Conservation (phyloP, 2,888 invertebrate species). For the Chrysolina oricalcia region DNA sequence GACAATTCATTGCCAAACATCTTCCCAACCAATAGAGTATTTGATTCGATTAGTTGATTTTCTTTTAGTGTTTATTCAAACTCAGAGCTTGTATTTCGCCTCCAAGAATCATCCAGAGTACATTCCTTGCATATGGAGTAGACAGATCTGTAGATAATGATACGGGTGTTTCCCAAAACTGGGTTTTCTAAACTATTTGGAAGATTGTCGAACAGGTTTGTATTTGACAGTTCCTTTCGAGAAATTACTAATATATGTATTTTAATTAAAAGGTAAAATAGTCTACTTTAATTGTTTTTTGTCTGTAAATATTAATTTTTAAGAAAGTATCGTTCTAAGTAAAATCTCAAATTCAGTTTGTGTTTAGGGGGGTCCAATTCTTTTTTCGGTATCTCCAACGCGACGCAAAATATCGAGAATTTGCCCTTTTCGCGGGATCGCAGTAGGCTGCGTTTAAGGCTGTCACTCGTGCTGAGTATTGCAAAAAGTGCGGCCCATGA, state of each 20-base stretch:
- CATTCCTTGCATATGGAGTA: constrained; percentile 7
- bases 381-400: too few relatives aligned
- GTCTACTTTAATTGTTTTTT: too few relatives aligned
- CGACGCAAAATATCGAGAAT: too few relatives aligned
- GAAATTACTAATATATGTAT: not conserved
- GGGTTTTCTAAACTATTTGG: not conserved
- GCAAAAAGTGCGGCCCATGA: too few relatives aligned
- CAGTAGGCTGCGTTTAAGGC: too few relatives aligned
- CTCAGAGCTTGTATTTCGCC: constrained; percentile 1
- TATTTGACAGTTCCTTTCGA: too few relatives aligned
- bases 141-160: not conserved
- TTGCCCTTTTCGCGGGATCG: too few relatives aligned
- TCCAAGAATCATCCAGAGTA: not conserved
- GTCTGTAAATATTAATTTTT: too few relatives aligned
- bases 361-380: too few relatives aligned
- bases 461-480: too few relatives aligned
- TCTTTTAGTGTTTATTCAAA: not conserved
- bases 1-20: constrained; percentile 68
- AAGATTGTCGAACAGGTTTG: not conserved
- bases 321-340: too few relatives aligned
- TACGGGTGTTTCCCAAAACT: not conserved
- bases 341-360: too few relatives aligned
- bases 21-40: constrained; percentile 61
- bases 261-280: not conserved
- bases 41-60: not conserved